These are phyloP conservation scores for Ibycter americanus DNA, from an alignment of 2,797 vertebrate species.

Conservation along the genomic window DNA sequence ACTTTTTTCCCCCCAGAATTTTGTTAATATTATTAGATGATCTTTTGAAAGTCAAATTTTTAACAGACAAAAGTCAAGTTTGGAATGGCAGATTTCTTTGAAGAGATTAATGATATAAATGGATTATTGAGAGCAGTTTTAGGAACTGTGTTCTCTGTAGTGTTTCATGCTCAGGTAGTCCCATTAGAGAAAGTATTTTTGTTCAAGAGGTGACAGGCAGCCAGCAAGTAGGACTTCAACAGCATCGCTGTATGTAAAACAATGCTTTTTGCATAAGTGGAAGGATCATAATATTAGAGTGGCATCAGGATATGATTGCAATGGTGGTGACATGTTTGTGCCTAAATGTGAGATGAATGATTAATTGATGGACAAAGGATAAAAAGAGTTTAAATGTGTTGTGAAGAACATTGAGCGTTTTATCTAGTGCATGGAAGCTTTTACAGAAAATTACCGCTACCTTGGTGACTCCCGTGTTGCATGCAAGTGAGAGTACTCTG, in stretches of 20 bases:
- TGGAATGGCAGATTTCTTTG: not conserved
- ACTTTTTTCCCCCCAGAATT: not conserved
- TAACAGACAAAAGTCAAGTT: not conserved
- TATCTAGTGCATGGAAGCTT: not conserved
- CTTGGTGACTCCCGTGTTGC: not conserved
- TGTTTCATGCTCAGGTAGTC: not conserved
- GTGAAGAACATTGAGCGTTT: not conserved
- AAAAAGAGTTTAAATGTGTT: not conserved
- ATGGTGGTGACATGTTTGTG: accelerated
- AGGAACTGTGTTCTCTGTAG: not conserved
- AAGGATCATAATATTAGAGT: not conserved
- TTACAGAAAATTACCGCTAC: not conserved
- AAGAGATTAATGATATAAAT: not conserved
- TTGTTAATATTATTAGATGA: not conserved
- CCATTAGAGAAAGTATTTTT: not conserved
- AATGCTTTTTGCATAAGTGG: not conserved
- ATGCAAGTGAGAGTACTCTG: not conserved
- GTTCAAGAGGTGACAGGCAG: not conserved
- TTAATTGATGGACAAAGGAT: not conserved
- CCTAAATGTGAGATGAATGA: not conserved
- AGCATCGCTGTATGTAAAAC: not conserved
- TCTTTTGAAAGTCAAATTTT: not conserved
- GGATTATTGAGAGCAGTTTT: not conserved
- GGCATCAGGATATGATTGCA: not conserved
- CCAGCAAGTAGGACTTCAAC: not conserved